phyloP scores from a whole-genome alignment of 2,888 invertebrate species.

The Andrena bicolor region DNA sequence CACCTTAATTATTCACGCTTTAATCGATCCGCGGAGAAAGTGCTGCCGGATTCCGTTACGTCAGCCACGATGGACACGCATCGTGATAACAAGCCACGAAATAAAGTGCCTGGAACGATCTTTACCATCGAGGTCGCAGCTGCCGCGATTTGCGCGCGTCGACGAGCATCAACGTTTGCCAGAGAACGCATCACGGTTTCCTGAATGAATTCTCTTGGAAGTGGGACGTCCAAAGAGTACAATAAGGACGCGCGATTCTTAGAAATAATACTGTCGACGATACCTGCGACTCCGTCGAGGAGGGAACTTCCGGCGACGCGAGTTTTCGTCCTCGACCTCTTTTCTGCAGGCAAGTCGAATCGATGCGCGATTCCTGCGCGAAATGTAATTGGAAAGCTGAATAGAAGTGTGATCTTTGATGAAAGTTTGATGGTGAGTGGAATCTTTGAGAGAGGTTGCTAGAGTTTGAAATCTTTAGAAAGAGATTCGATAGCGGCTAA shows the following conservation, averaged over 20 bases:
- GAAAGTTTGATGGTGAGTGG: too few relatives aligned
- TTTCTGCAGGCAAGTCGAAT: too few relatives aligned
- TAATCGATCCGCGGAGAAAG: slow-evolving; percentile 24
- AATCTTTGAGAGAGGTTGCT: too few relatives aligned
- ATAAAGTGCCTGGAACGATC: slow-evolving; percentile 40
- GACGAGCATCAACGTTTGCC: background rate
- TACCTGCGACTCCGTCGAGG: too few relatives aligned
- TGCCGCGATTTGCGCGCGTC: slow-evolving; percentile 17
- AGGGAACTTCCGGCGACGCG: too few relatives aligned
- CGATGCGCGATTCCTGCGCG: too few relatives aligned
- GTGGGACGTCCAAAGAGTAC: slow-evolving; percentile 20
- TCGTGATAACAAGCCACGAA: slow-evolving; percentile 14
- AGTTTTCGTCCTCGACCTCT: too few relatives aligned
- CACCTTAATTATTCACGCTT: slow-evolving; percentile 15
- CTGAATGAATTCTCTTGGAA: slow-evolving; percentile 31
- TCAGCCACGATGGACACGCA: slow-evolving; percentile 4
- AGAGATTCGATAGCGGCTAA: too few relatives aligned
- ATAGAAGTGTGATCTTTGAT: background rate
- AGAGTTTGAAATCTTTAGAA: too few relatives aligned
- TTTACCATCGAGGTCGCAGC: slow-evolving; percentile 42
- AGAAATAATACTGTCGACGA: slow-evolving; percentile 21
- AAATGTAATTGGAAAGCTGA: background rate
- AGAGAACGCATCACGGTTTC: slow-evolving; percentile 33
- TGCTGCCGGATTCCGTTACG: background rate
- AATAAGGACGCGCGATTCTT: slow-evolving; percentile 19